Evolutionary conservation across 2,888 invertebrate species (phyloP), one percentile per base, ranked within the genome.

Genomic region (Blomia tropicalis): DNA sequence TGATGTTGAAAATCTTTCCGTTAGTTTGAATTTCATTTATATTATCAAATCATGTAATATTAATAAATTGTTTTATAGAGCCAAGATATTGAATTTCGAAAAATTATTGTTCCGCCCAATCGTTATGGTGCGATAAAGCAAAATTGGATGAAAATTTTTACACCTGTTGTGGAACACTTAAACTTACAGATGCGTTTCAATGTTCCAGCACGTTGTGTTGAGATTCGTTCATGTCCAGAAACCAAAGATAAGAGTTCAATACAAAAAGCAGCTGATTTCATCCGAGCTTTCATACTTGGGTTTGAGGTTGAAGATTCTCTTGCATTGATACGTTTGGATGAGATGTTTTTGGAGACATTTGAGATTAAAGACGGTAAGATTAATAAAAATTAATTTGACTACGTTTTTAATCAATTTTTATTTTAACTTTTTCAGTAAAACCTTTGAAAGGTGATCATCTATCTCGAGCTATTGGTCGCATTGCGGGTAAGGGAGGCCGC

Each of bases 261-360:
- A 65, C 96, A 98, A 74, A 96, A 93, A 76, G 98, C 87, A 58
- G 91, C 93, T 17, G 98, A 99, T 76, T 99, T 99, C 79, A 88
- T 99, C 0, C 85, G 85, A 75, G 96, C 96, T 1, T 96, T 96
- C 72, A 79, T 93, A 30, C 83, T 84, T 69, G 98, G 98, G 4
- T 98, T 99, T 74, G 93, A 95, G 70, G 87, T 95, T 0, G 92
- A 93, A 64, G 98, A 99, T 75, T 90, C 95, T 0, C 74, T 98
- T 63, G 95, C 98, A 0, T 75, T 99, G 1, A 78, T 99, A 0
- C 79, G 98, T 70, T 77, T 99, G 65, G 96, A 99, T 73, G 96
- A 98, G 75, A 76, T 99, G 7, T 99, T 95, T 74, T 79, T 99
- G 0, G 96, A 99, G 76, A 83, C 90, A 0, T 99, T 99, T 75